These are phyloP conservation scores for Electrophaes corylata DNA, from an alignment of 2,888 invertebrate genomes.

Conservation along the genomic window DNA sequence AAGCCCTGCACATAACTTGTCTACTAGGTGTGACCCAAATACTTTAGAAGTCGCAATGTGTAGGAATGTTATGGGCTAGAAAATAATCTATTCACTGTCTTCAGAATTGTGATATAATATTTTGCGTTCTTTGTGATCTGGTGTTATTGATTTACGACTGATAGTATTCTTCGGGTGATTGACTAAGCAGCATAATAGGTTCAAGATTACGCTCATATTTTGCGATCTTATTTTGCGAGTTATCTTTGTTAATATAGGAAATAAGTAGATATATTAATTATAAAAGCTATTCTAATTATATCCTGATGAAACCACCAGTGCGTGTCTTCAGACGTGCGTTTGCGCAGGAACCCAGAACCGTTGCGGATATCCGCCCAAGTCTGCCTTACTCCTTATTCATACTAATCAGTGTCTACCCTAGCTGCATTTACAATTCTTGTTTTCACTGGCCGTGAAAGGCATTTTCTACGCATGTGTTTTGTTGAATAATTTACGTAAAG, in stretches of 20 bases:
- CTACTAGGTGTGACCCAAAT: constrained; percentile 56
- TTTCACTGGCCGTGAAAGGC: constrained; percentile 46
- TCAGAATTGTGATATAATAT: neutral
- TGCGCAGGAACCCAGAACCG: constrained; percentile 48
- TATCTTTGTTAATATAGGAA: no score
- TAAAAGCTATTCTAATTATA: constrained; percentile 37
- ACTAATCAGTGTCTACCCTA: constrained; percentile 51
- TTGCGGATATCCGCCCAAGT: constrained; percentile 72
- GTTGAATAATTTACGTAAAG: constrained; percentile 16
- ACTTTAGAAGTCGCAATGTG: constrained; percentile 38
- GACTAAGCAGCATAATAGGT: no score
- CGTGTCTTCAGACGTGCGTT: constrained; percentile 47
- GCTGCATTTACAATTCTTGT: constrained; percentile 43
- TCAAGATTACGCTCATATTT: no score
- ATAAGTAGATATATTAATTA: neutral
- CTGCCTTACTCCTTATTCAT: constrained; percentile 58
- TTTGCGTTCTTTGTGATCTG: neutral
- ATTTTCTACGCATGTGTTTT: constrained; percentile 44
- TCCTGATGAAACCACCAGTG: constrained; percentile 43
- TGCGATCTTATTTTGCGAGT: no score
- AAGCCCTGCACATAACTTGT: constrained; percentile 55
- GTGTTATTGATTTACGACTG: neutral
- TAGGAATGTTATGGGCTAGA: constrained; percentile 38
- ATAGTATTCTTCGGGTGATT: neutral
- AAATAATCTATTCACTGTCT: constrained; percentile 19